phyloP scores from a whole-genome alignment of 1,140 invertebrate genomes.

The Catajapyx aquilonaris region DNA sequence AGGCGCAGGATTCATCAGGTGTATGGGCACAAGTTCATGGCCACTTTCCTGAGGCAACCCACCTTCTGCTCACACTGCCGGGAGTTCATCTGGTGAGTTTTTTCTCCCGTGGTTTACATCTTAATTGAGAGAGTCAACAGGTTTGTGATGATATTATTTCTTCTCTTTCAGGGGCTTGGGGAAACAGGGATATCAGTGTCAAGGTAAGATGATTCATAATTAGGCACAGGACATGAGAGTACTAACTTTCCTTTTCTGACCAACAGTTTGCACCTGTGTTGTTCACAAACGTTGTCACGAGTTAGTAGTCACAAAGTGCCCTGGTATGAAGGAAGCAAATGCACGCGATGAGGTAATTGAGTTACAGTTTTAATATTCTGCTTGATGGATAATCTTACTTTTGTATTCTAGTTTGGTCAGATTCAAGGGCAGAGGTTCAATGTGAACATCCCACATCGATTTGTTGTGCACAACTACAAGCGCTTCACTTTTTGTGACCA shows the following conservation, averaged over 20 bases:
- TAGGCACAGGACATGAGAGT: constrained; percentile 2
- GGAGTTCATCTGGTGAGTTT: constrained; percentile 86
- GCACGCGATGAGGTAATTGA: constrained; percentile 42
- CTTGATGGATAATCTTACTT: constrained; percentile 4
- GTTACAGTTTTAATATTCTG: not conserved
- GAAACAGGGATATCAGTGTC: constrained; percentile 99
- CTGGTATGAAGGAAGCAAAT: constrained; percentile 56
- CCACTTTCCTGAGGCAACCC: constrained; percentile 92
- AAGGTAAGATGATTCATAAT: constrained; percentile 53
- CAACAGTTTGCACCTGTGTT: constrained; percentile 88
- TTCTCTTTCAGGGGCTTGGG: constrained; percentile 75
- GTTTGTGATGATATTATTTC: constrained; percentile 22
- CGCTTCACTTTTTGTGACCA: constrained; percentile 98
- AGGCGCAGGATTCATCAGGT: constrained; percentile 85
- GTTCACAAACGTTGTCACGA: constrained; percentile 94
- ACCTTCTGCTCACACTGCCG: constrained; percentile 97
- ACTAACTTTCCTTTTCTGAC: constrained; percentile 15
- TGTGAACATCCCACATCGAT: constrained; percentile 94
- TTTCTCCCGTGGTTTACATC: not conserved
- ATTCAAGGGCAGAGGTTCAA: constrained; percentile 65
- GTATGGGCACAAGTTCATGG: constrained; percentile 99
- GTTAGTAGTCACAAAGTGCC: constrained; percentile 83
- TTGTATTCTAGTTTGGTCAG: not conserved
- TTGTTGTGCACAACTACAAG: constrained; percentile 84
- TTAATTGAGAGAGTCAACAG: constrained; percentile 2